Conservation (phyloP, 2,888 invertebrate species). For the Selenia dentaria region DNA sequence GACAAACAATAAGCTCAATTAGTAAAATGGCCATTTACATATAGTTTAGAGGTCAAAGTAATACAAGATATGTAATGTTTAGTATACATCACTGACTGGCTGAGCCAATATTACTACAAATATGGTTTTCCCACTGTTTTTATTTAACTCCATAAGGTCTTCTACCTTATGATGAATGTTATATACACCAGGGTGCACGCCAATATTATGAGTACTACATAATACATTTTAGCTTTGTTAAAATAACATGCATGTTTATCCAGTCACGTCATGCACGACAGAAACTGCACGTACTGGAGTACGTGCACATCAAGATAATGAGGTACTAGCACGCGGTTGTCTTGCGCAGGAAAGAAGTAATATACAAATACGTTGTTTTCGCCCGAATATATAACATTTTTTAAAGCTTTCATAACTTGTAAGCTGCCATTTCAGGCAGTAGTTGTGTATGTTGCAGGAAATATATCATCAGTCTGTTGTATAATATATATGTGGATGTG, state of each 20-base stretch:
- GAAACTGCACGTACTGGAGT: conserved; percentile 1
- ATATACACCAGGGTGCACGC: too few relatives aligned
- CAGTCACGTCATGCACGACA: too few relatives aligned
- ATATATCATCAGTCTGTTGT: conserved; percentile 2
- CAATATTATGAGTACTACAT: too few relatives aligned
- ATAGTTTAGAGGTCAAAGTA: too few relatives aligned
- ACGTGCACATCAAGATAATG: conserved; percentile 15
- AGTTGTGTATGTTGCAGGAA: conserved; percentile 3
- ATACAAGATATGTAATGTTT: too few relatives aligned
- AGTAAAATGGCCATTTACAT: too few relatives aligned
- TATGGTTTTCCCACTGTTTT: too few relatives aligned
- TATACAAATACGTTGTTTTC: conserved; percentile 9
- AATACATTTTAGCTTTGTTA: background rate
- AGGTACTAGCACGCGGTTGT: conserved; percentile 15
- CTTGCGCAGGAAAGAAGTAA: conserved; percentile 11
- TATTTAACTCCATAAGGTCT: too few relatives aligned
- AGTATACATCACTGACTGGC: too few relatives aligned
- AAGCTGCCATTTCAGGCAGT: conserved; percentile 12
- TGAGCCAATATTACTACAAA: too few relatives aligned
- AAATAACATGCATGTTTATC: background rate
- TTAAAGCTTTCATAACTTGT: conserved; percentile 12
- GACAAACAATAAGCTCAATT: too few relatives aligned
- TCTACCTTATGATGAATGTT: too few relatives aligned
- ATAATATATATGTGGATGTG: background rate
- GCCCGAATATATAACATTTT: conserved; percentile 7